phyloP scores from a whole-genome alignment of 2,888 invertebrate species.

The Lasioglossum lativentre region DNA sequence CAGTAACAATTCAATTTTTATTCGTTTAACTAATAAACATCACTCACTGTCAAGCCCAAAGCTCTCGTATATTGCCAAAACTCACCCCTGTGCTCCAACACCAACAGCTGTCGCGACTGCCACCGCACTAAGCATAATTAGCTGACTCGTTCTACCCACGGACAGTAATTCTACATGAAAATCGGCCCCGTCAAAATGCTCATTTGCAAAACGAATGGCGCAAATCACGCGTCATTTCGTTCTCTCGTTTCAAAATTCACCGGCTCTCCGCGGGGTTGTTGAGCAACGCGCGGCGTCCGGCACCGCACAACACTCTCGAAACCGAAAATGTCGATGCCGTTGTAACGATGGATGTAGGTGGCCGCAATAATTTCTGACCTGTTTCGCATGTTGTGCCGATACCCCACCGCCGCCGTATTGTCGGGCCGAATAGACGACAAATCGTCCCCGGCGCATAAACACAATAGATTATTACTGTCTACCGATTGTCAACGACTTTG shows the following conservation, averaged over 20 bases:
- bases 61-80: not conserved
- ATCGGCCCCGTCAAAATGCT: not conserved
- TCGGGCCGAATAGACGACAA: constrained; percentile 65
- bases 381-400: constrained; percentile 65
- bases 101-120: not conserved
- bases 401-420: constrained; percentile 66
- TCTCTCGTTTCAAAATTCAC: constrained; percentile 30
- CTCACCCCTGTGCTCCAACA: not conserved
- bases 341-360: constrained; percentile 61
- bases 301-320: no score
- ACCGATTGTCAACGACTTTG: constrained; percentile 66
- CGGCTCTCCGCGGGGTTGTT: constrained; percentile 36
- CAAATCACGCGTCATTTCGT: not conserved
- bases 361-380: constrained; percentile 70
- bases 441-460: constrained; percentile 59
- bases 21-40: not conserved
- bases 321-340: constrained; percentile 58
- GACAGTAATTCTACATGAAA: not conserved
- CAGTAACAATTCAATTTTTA: not conserved
- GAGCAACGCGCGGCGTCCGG: constrained; percentile 40
- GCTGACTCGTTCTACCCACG: not conserved
- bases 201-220: not conserved
- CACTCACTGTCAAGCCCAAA: not conserved
- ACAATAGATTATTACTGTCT: constrained; percentile 69
- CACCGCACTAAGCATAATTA: not conserved